Evolutionary conservation across 2,113 vertebrate genomes (phyloP), one percentile per base, ranked within the genome.

Genomic region (Phaethornis superciliosus): DNA sequence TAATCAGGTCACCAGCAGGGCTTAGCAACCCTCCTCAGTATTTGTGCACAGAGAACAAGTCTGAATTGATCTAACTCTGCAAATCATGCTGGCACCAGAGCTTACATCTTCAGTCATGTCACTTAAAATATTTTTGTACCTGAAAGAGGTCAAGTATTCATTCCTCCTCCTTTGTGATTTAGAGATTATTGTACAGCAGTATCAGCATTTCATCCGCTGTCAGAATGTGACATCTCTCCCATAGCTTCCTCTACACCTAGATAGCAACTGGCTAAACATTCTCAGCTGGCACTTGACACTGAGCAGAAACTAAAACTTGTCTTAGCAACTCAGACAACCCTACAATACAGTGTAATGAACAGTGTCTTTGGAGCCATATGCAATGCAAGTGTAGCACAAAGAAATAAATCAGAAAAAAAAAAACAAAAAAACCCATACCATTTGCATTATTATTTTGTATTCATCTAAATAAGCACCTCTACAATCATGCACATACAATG

Each of bases 211-310:
- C 71, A 72, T 89, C 60, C 35, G 63, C 24, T 55, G 91, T 65
- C 71, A 67, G 75, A 42, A 56, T 52, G 30, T 81, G 85, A 94
- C 71, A 77, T 82, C 93, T 85, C 74, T 74, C 71, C 88, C 89
- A 94, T 59, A 91, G 72, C 68, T 95, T 90, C 81, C 49, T 81
- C 76, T 51, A 79, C 85, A 91, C 85, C 90, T 81, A 80, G 49
- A 23, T 3, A 81, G 46, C 37, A 23, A 12, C 40, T 40, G 52
- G 64, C 64, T 85, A 65, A 85, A 32, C n/a, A 60, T 72, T 87
- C 81, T 52, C 87, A 74, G 63, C 69, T 84, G 71, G 62, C 82
- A 63, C 75, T 91, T 69, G 32, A 52, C 1, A 7, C 65, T 81
- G 40, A 12, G 23, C 40, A 90, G 40, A 10, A 56, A 75, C 56